Conservation (phyloP, 2,797 vertebrate species). For the Fistularia tabacaria region DNA sequence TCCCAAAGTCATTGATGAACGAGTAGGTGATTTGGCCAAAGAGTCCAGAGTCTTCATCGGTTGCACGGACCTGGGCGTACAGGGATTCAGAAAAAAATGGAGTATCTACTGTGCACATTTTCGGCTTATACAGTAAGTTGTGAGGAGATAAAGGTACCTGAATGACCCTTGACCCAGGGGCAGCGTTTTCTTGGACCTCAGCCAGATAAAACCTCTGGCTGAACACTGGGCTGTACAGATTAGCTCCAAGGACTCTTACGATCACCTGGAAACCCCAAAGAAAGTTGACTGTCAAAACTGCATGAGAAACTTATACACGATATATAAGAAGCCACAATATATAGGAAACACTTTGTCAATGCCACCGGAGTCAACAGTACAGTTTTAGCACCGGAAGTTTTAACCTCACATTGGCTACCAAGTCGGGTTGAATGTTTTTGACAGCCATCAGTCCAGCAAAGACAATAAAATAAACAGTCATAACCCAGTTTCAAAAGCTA, state of each 20-base stretch:
- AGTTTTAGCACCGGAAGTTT: too few relatives aligned
- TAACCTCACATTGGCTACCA: too few relatives aligned
- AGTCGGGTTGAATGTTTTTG: too few relatives aligned
- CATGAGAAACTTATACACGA: too few relatives aligned
- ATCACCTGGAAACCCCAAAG: conserved; percentile 67
- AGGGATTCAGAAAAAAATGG: not conserved
- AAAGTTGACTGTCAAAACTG: not conserved
- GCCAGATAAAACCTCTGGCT: conserved; percentile 91
- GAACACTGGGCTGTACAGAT: conserved; percentile 90
- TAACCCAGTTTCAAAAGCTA: too few relatives aligned
- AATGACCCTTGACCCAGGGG: conserved; percentile 80
- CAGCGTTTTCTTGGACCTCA: conserved; percentile 87
- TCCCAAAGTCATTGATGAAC: conserved; percentile 92
- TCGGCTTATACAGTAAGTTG: too few relatives aligned
- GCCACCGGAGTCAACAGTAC: too few relatives aligned
- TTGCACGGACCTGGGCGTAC: conserved; percentile 74
- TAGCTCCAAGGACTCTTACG: conserved; percentile 83
- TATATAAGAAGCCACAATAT: too few relatives aligned
- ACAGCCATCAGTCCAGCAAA: too few relatives aligned
- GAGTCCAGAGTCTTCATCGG: conserved; percentile 86
- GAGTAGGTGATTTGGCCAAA: conserved; percentile 86
- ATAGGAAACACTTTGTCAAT: too few relatives aligned
- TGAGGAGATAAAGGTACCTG: conserved; percentile 56
- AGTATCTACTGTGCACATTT: not conserved
- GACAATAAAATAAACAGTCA: too few relatives aligned